These are phyloP conservation scores for Drosophila dunni DNA, from an alignment of 1,140 invertebrate genomes.

Conservation along the genomic window DNA sequence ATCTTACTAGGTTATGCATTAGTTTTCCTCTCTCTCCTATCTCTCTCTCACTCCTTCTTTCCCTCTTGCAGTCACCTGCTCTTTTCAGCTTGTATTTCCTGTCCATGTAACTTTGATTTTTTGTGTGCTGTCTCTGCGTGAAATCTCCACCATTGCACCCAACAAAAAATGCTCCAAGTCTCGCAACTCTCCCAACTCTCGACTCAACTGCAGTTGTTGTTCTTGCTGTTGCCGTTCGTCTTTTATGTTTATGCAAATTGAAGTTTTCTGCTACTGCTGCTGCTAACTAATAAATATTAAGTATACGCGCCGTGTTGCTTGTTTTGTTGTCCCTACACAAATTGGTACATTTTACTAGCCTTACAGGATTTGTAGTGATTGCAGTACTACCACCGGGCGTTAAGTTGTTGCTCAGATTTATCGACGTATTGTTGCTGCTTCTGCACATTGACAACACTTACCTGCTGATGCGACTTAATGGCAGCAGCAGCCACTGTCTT, in stretches of 20 bases:
- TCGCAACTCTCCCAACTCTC: slow-evolving; percentile 17
- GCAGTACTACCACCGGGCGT: slow-evolving; percentile 33
- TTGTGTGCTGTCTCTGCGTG: slow-evolving; percentile 73
- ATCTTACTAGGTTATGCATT: slow-evolving; percentile 84
- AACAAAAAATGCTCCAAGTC: slow-evolving; percentile 23
- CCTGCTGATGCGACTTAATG: slow-evolving; percentile 63
- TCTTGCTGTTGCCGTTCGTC: slow-evolving; percentile 65
- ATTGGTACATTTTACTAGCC: slow-evolving; percentile 62
- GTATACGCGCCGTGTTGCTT: slow-evolving; percentile 58
- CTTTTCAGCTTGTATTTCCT: slow-evolving; percentile 60
- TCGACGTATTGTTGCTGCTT: neutral
- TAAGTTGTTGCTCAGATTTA: slow-evolving; percentile 31
- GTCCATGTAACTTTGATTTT: slow-evolving; percentile 74
- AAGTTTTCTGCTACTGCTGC: slow-evolving; percentile 60
- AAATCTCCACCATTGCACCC: slow-evolving; percentile 64
- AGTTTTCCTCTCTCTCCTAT: slow-evolving; percentile 52
- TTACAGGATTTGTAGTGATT: slow-evolving; percentile 57
- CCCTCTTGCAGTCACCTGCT: slow-evolving; percentile 47
- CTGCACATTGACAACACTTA: slow-evolving; percentile 41
- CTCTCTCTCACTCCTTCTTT: neutral
- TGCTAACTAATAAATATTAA: slow-evolving; percentile 77
- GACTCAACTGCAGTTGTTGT: slow-evolving; percentile 46
- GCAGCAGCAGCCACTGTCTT: slow-evolving; percentile 64
- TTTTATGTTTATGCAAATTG: slow-evolving; percentile 84
- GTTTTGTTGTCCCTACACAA: slow-evolving; percentile 41